Percentiles rank a stretch among this genome's conserved stretches.
These are phyloP conservation scores for Malacosoma neustria DNA, from an alignment of 2,888 invertebrate species.

Conservation along the genomic window DNA sequence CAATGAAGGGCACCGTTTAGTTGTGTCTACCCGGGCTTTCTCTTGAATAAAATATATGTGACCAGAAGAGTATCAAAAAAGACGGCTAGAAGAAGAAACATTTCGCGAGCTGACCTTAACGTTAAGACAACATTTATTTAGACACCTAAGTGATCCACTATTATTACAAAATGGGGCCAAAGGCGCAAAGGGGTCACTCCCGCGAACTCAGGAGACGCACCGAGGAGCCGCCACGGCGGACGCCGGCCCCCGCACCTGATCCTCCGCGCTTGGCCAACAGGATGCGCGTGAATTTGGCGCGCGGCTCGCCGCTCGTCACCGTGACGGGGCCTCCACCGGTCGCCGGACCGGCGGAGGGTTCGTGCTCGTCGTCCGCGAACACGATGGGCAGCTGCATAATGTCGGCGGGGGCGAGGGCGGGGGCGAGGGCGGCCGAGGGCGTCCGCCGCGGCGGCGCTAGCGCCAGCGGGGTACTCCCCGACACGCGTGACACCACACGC, in stretches of 20 bases:
- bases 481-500: constrained; percentile 36
- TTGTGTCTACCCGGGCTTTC: no score
- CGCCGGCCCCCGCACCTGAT: constrained; percentile 13
- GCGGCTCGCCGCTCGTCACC: constrained; percentile 11
- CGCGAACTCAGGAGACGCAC: constrained; percentile 16
- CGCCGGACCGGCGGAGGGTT: constrained; percentile 6
- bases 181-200: constrained; percentile 23
- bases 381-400: constrained; percentile 77
- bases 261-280: constrained; percentile 45
- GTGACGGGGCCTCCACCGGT: constrained; percentile 6
- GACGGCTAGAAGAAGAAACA: no score
- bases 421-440: constrained; percentile 10
- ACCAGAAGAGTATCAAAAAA: no score
- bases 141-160: no score
- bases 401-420: constrained; percentile 40
- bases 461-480: constrained; percentile 35
- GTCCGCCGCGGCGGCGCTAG: constrained; percentile 29
- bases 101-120: no score
- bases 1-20: no score
- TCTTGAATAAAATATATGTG: no score
- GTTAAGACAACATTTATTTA: no score
- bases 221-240: no score
- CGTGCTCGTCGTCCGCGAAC: constrained; percentile 71
- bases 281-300: constrained; percentile 35
- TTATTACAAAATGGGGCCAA: no score